phyloP scores from a whole-genome alignment of 2,113 vertebrate genomes.

The Leptodactylus fuscus region DNA sequence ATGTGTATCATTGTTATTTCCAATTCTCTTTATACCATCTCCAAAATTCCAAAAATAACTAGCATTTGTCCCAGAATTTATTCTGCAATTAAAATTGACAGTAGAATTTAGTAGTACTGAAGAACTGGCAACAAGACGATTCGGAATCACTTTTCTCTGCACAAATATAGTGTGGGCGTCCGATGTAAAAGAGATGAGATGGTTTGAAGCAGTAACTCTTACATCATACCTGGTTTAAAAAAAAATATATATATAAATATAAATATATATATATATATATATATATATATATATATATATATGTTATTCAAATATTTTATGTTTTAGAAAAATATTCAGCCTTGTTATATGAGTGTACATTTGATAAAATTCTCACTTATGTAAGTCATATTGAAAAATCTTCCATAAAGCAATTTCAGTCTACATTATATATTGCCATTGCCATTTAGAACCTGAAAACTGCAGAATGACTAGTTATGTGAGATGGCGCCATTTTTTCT shows the following conservation, averaged over 20 bases:
- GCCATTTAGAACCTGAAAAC: no score
- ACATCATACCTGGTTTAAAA: conserved; percentile 77
- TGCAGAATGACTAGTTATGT: no score
- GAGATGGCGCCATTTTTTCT: no score
- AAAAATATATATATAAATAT: no score
- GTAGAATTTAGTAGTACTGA: conserved; percentile 74
- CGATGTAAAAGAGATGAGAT: conserved; percentile 67
- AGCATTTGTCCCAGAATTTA: conserved; percentile 74
- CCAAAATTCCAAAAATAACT: conserved; percentile 81
- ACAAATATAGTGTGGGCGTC: conserved; percentile 67
- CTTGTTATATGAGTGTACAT: neutral
- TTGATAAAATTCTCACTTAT: neutral
- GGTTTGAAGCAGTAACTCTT: conserved; percentile 65
- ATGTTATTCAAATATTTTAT: neutral
- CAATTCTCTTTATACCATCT: conserved; percentile 70
- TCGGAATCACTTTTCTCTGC: conserved; percentile 75
- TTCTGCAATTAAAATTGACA: conserved; percentile 73
- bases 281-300: neutral
- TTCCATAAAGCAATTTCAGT: no score
- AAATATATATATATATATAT: no score
- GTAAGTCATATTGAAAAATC: neutral
- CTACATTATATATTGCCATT: no score
- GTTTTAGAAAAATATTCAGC: neutral
- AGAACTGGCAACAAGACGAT: conserved; percentile 69
- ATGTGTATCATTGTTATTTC: conserved; percentile 69